These are phyloP conservation scores for Arothron firmamentum DNA, from an alignment of 2,113 vertebrate species.

Conservation along the genomic window DNA sequence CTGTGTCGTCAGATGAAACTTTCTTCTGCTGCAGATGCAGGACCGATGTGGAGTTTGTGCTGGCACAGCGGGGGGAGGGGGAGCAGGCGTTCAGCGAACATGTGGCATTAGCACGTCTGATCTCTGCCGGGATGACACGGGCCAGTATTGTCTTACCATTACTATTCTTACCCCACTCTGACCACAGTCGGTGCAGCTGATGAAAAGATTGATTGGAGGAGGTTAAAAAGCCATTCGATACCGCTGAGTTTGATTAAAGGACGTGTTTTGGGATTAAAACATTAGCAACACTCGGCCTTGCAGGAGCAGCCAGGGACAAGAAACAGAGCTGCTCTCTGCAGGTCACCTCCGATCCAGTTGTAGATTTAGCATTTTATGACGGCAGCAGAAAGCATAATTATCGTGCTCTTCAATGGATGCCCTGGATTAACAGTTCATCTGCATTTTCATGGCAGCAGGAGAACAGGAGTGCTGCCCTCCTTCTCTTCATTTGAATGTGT, in stretches of 20 bases:
- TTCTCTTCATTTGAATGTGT: constrained; percentile 53
- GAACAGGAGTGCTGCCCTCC: constrained; percentile 56
- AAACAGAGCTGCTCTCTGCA: constrained; percentile 45
- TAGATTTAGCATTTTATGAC: constrained; percentile 1
- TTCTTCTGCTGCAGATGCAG: not conserved
- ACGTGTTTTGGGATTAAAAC: constrained; percentile 54
- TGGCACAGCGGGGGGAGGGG: constrained; percentile 4
- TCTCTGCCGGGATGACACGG: constrained; percentile 62
- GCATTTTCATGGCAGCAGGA: constrained; percentile 39
- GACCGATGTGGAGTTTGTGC: not conserved
- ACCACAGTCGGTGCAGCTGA: constrained; percentile 58
- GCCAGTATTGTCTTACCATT: constrained; percentile 72
- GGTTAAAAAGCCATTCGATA: constrained; percentile 68
- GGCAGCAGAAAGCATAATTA: constrained; percentile 6
- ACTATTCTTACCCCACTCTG: constrained; percentile 59
- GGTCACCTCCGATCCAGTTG: constrained; percentile 35
- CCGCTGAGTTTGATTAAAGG: constrained; percentile 54
- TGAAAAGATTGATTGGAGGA: constrained; percentile 67
- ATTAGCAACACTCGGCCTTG: constrained; percentile 34
- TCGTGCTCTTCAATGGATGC: constrained; percentile 10
- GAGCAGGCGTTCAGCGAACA: constrained; percentile 22
- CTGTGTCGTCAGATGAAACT: too few species aligned
- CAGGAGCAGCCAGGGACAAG: constrained; percentile 29
- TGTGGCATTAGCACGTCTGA: constrained; percentile 35
- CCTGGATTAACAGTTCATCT: constrained; percentile 30